These are phyloP conservation scores for Columba livia DNA, from an alignment of 2,113 vertebrate species.

Conservation along the genomic window DNA sequence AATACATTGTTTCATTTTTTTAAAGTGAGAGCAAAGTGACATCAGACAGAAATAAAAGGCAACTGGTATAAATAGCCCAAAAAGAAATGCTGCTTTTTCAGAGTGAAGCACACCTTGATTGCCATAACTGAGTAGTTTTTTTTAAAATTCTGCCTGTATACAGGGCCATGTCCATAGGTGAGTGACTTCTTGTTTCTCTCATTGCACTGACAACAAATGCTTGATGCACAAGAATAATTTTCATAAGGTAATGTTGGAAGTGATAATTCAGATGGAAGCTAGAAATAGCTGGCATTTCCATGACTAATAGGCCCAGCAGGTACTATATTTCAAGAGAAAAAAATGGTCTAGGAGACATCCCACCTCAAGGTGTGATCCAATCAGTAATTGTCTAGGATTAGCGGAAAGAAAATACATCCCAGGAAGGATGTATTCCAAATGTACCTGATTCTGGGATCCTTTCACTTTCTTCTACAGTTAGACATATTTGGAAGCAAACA, in stretches of 20 bases:
- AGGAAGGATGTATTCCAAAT: neutral
- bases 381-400: neutral
- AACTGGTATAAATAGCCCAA: neutral
- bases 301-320: neutral
- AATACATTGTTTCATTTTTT: neutral
- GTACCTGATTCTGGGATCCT: neutral
- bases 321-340: neutral
- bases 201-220: neutral
- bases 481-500: neutral
- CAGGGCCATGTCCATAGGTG: neutral
- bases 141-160: neutral
- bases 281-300: neutral
- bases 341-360: neutral
- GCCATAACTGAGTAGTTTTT: neutral
- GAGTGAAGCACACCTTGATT: rapidly evolving
- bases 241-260: neutral
- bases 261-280: neutral
- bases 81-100: neutral
- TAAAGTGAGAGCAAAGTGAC: neutral
- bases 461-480: neutral
- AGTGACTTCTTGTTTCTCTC: neutral
- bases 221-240: neutral
- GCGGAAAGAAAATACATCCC: neutral
- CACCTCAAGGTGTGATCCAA: neutral
- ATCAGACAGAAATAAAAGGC: neutral